Conservation (phyloP, 2,888 invertebrate genomes). For the Agrotis clavis region DNA sequence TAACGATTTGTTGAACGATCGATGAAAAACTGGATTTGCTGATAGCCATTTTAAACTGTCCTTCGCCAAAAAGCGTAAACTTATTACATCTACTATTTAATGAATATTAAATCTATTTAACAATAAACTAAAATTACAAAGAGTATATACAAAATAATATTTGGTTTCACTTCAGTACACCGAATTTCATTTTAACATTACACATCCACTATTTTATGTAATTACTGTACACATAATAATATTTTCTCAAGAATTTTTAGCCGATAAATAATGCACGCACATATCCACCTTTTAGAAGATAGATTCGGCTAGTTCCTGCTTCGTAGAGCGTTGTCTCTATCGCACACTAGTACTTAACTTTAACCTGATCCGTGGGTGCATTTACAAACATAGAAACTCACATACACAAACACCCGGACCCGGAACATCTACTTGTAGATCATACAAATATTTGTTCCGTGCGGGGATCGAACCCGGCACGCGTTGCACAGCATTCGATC, state of each 20-base stretch:
- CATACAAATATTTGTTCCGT: no score
- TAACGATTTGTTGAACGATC: background rate
- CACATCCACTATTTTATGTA: background rate
- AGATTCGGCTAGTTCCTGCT: no score
- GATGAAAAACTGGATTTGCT: background rate
- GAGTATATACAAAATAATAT: constrained; percentile 66
- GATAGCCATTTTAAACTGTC: constrained; percentile 5
- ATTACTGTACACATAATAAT: constrained; percentile 52
- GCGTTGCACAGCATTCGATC: no score
- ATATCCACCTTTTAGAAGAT: no score
- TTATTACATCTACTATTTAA: constrained; percentile 1
- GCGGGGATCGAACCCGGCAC: no score
- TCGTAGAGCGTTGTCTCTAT: no score
- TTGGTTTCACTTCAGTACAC: constrained; percentile 71
- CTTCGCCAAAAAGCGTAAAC: constrained; percentile 26
- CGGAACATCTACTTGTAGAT: no score
- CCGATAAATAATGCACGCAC: no score
- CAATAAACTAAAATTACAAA: constrained; percentile 53
- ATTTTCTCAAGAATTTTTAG: background rate
- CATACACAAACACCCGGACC: no score
- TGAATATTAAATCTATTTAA: constrained; percentile 46
- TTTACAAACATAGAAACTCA: no score
- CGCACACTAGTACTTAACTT: no score
- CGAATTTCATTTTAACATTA: constrained; percentile 51
- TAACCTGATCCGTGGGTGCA: no score